phyloP scores from a whole-genome alignment of 1,140 invertebrate species.

The Zaprionus gabonicus region DNA sequence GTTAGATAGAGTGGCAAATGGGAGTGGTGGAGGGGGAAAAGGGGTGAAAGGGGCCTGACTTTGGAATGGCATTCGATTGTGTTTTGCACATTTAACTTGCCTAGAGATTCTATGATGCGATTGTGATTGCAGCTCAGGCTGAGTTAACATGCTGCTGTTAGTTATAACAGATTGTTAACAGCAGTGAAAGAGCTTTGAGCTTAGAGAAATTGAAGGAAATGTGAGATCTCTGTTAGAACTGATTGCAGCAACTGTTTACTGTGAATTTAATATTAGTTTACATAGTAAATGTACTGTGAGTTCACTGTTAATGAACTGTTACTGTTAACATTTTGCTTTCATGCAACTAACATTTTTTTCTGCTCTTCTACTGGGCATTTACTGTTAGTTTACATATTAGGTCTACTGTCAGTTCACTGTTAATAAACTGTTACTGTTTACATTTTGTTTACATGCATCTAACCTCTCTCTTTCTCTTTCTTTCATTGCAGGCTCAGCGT shows the following conservation, averaged over 20 bases:
- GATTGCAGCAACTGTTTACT: background rate
- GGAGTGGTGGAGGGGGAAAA: background rate
- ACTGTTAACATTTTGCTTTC: background rate
- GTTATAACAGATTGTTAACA: background rate
- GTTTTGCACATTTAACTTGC: background rate
- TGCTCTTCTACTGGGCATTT: background rate
- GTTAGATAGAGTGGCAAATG: background rate
- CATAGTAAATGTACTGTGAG: too few species aligned
- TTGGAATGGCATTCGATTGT: conserved; percentile 8
- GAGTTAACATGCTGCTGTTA: background rate
- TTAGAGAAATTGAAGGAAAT: too few species aligned
- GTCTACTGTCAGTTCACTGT: background rate
- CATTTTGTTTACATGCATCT: background rate
- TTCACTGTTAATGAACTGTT: background rate
- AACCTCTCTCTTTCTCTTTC: background rate
- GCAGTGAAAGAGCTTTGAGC: background rate
- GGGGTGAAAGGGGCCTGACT: background rate
- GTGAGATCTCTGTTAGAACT: too few species aligned
- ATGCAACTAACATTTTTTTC: background rate
- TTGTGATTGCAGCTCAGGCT: background rate
- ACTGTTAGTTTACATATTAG: background rate
- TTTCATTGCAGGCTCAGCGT: conserved; percentile 91
- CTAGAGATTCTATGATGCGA: background rate
- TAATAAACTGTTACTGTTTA: background rate
- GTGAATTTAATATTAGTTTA: background rate